phyloP scores from a whole-genome alignment of 2,113 vertebrate genomes.

The Cathartes aura region DNA sequence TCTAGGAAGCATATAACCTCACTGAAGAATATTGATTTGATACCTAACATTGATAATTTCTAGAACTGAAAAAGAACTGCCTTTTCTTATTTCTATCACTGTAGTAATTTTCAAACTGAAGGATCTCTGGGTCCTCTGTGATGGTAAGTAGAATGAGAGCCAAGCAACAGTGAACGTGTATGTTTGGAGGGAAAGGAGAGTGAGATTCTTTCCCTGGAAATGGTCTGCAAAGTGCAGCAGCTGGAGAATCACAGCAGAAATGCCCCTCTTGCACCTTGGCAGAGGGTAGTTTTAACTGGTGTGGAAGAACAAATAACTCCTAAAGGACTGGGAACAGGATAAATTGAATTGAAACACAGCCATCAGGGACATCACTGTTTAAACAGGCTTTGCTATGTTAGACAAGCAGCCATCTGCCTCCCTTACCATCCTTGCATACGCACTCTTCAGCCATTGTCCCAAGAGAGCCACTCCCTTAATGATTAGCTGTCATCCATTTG shows the following conservation, averaged over 20 bases:
- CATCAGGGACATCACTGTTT: neutral
- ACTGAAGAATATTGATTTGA: neutral
- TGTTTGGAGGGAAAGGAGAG: neutral
- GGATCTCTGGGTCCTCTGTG: neutral
- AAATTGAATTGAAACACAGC: neutral
- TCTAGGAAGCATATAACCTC: neutral
- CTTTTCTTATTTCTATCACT: neutral
- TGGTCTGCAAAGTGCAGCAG: neutral
- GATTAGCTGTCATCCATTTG: neutral
- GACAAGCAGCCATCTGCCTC: conserved; percentile 2
- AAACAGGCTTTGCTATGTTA: neutral
- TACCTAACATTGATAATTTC: neutral
- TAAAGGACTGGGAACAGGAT: neutral
- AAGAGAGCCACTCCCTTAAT: neutral
- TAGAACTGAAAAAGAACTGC: neutral
- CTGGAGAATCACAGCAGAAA: neutral
- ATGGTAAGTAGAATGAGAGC: neutral
- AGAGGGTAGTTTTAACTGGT: neutral
- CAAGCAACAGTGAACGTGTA: neutral
- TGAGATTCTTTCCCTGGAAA: neutral
- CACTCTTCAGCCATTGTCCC: neutral
- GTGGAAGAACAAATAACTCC: neutral
- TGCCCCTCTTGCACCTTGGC: neutral
- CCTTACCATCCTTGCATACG: neutral
- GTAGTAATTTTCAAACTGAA: neutral